Evolutionary conservation across 2,888 invertebrate species (phyloP), one percentile per base, ranked within the genome.

Genomic region (Geophilus truncorum): DNA sequence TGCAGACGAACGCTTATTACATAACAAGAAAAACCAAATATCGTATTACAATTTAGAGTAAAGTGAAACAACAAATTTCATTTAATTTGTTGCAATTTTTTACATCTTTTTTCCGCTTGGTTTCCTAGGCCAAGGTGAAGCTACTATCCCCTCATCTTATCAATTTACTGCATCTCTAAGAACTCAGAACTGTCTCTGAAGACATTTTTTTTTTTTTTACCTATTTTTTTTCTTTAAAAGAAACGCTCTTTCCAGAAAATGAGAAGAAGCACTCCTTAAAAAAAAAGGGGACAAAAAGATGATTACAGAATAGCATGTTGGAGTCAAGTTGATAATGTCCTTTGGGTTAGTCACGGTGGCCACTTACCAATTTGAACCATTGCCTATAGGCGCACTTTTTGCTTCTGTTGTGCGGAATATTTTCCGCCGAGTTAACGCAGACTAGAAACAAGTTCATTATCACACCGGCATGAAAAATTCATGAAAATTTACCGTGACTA

Each of bases 291-390:
- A 70, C 25, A 70, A 70, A 70, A 70, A 70, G 25, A 70, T 25
- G 28, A 70, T 70, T 10, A 25, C 15, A 70, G 25, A 70, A 70
- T 25, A 28, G 70, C 28, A 70, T 51, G 51, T 15, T 51, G 51
- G 51, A 51, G 18, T 51, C 51, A 51, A 51, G 51, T 51, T 51
- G 25, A 70, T n/a, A 70, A 70, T 70, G 70, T 70, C 70, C 12
- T 70, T 70, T 70, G 70, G 70, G 70, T 70, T 70, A 23, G 70
- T 70, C 70, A 70, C 28, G 70, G 70, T 23, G 70, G 70, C 70
- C 70, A 70, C 70, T 70, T 70, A 70, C 70, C 70, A 70, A 70
- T 70, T 70, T 28, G 70, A 70, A 70, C 70, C 28, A 70, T 25
- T 70, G 28, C 25, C 70, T 15, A 9, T 28, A 25, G 28, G 70